A percentile compares a stretch with the other conserved stretches of the same genome.
phyloP scores from a whole-genome alignment of 2,797 vertebrate species.

The Rhadinocentrus ornatus region DNA sequence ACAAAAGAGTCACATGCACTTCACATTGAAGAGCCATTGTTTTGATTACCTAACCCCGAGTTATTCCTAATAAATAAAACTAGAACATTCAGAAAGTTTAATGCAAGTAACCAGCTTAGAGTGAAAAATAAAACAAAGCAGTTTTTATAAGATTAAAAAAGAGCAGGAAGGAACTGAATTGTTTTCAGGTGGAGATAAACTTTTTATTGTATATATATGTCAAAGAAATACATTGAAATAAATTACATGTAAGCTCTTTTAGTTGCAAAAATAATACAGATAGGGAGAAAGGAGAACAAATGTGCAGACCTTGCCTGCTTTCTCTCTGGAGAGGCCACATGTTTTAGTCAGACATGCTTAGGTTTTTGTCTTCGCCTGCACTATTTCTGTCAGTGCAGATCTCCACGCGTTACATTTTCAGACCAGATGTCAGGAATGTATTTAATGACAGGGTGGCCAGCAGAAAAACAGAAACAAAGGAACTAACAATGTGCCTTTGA shows the following conservation, averaged over 20 bases:
- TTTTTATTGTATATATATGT: neutral
- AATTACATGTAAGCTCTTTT: neutral
- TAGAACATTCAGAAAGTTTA: neutral
- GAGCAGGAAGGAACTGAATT: neutral
- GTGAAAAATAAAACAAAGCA: neutral
- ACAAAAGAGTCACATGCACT: slow-evolving; percentile 46
- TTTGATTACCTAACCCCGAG: neutral
- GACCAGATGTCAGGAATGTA: slow-evolving; percentile 64
- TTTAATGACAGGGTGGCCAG: slow-evolving; percentile 72
- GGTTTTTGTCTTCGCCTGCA: slow-evolving; percentile 42
- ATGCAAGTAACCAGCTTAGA: neutral
- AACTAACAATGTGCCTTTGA: slow-evolving; percentile 30
- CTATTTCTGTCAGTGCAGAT: slow-evolving; percentile 52
- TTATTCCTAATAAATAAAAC: neutral
- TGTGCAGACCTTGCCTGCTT: slow-evolving; percentile 10
- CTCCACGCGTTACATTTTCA: slow-evolving; percentile 55
- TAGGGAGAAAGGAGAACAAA: slow-evolving; percentile 25
- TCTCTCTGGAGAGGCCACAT: slow-evolving; percentile 21
- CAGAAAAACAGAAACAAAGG: slow-evolving; percentile 38
- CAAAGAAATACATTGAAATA: neutral
- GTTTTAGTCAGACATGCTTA: slow-evolving; percentile 32
- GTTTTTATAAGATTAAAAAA: neutral
- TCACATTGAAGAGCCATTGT: neutral
- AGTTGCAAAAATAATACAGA: slow-evolving; percentile 5
- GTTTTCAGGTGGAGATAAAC: neutral